A percentile compares a stretch with the other conserved stretches of the same genome.
Conservation (phyloP, 2,113 vertebrate genomes). For the Sturnus vulgaris region DNA sequence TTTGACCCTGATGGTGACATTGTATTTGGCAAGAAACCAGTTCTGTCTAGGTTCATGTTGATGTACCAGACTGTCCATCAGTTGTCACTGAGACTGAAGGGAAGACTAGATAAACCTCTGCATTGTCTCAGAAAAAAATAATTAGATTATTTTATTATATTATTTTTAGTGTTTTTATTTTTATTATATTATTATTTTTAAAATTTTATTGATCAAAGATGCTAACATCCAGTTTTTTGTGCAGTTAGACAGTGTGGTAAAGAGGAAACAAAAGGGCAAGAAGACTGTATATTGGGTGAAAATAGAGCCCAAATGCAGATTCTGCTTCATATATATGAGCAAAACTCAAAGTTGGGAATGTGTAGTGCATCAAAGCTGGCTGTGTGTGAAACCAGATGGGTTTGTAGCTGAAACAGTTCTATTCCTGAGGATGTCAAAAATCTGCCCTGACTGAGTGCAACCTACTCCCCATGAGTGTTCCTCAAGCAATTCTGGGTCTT, state of each 20-base stretch:
- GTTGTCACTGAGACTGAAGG: background rate
- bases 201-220: background rate
- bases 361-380: background rate
- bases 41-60: background rate
- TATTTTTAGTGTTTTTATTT: too few species aligned
- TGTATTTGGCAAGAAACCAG: background rate
- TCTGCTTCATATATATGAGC: background rate
- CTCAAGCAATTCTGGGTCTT: background rate
- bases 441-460: background rate
- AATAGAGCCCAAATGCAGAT: background rate
- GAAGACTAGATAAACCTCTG: background rate
- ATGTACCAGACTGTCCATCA: background rate
- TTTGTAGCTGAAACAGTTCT: slow-evolving; percentile 24
- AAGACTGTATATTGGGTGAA: background rate
- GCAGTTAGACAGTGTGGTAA: background rate
- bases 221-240: background rate
- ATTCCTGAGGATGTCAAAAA: background rate
- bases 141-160: background rate
- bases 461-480: background rate
- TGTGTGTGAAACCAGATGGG: background rate
- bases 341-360: background rate
- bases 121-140: background rate
- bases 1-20: background rate
- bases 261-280: background rate
- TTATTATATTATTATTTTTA: too few species aligned